These are phyloP conservation scores for Vombatus ursinus DNA, from an alignment of 2,113 vertebrate species.

Conservation along the genomic window DNA sequence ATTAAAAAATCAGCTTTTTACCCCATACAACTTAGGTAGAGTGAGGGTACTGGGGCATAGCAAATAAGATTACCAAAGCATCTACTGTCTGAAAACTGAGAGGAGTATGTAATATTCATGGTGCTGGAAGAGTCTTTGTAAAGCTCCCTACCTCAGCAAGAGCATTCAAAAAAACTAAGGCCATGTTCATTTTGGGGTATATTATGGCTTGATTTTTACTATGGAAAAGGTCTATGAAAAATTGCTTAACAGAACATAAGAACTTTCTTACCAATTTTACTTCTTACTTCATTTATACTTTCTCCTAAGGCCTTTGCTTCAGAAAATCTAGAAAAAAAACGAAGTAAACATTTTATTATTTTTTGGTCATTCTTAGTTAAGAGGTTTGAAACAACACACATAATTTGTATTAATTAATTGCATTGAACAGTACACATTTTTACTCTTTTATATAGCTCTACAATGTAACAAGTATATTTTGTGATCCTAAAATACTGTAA, in stretches of 20 bases:
- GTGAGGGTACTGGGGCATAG: background rate
- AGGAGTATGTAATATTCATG: background rate
- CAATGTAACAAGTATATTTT: background rate
- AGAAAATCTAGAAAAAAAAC: constrained; percentile 84
- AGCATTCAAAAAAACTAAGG: background rate
- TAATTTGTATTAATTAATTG: constrained; percentile 19
- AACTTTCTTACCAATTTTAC: constrained; percentile 91
- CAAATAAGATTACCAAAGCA: background rate
- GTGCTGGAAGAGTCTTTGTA: background rate
- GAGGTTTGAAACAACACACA: constrained; percentile 14
- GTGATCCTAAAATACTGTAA: background rate
- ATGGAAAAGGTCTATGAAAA: constrained; percentile 11
- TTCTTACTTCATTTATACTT: constrained; percentile 87
- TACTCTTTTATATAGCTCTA: background rate
- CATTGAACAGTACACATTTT: background rate
- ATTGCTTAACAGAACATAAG: background rate
- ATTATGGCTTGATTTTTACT: background rate
- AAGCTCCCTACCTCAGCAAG: background rate
- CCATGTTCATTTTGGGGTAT: background rate
- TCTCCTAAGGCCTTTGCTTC: constrained; percentile 92
- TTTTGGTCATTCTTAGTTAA: constrained; percentile 1
- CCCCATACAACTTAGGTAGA: background rate
- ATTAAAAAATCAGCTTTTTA: background rate
- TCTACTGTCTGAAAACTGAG: background rate
- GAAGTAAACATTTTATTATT: constrained; percentile 14